Evolutionary conservation across 2,888 invertebrate genomes (phyloP).

Genomic region (Epistrophe eligans): DNA sequence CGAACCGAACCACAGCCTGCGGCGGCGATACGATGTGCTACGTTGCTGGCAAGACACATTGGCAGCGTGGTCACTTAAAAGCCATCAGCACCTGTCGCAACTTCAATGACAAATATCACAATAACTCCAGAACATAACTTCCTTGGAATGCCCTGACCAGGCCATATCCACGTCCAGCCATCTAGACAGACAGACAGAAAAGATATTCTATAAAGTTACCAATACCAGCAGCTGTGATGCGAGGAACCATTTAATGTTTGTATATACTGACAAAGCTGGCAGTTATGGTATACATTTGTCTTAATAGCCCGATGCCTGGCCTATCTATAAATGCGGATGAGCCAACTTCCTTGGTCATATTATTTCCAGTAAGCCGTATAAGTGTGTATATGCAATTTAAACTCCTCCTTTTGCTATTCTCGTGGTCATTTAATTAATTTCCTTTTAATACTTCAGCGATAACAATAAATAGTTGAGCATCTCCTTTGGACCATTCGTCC

Average conservation of each 20-base stretch:
- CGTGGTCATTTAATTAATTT: constrained; percentile 54
- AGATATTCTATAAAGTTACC: background rate
- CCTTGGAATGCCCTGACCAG: background rate
- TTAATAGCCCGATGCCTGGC: constrained; percentile 19
- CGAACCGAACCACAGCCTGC: background rate
- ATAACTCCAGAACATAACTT: constrained; percentile 46
- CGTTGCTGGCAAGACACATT: constrained; percentile 19
- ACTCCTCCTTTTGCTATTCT: constrained; percentile 24
- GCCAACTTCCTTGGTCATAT: constrained; percentile 18
- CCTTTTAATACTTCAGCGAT: constrained; percentile 64
- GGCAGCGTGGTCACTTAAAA: constrained; percentile 10
- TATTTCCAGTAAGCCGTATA: background rate
- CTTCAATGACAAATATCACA: constrained; percentile 40
- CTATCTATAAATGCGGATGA: constrained; percentile 9
- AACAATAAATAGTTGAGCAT: constrained; percentile 62
- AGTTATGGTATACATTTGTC: constrained; percentile 60
- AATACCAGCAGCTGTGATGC: background rate
- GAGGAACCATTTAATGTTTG: constrained; percentile 45
- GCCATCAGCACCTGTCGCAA: constrained; percentile 41
- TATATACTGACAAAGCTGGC: constrained; percentile 50
- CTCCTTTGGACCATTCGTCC: constrained; percentile 28
- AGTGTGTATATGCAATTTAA: too few relatives aligned
- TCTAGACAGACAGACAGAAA: background rate
- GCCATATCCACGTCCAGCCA: background rate
- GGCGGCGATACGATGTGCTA: too few relatives aligned